Percentiles rank a stretch among this genome's conserved stretches.
Conservation (phyloP, 1,140 invertebrate genomes). For the Hylaeus anthracinus region DNA sequence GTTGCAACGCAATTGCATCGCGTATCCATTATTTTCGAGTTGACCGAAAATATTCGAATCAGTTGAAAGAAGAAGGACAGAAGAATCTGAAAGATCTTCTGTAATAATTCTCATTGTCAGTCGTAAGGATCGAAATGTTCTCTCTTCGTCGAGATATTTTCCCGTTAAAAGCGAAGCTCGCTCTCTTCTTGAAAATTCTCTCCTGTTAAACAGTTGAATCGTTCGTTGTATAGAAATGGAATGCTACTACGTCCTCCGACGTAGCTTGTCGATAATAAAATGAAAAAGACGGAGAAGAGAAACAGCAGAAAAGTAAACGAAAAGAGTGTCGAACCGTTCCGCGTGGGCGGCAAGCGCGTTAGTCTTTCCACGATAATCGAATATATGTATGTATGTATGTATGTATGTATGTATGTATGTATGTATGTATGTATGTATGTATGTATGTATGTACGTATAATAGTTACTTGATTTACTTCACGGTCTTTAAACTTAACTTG, state of each 20-base stretch:
- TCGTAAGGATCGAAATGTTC: background rate
- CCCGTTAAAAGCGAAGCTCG: slow-evolving; percentile 6
- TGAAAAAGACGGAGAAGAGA: slow-evolving; percentile 14
- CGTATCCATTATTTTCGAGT: background rate
- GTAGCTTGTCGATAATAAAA: slow-evolving; percentile 43
- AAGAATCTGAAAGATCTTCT: background rate
- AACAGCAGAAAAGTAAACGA: slow-evolving; percentile 23
- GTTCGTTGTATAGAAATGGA: slow-evolving; percentile 21
- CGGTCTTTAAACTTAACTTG: slow-evolving; percentile 48
- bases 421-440: too few species aligned
- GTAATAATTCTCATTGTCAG: background rate
- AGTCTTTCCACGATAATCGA: slow-evolving; percentile 43
- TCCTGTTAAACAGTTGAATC: slow-evolving; percentile 25
- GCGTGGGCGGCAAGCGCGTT: slow-evolving; percentile 50
- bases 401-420: too few species aligned
- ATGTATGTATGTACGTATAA: too few species aligned
- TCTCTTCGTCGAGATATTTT: background rate
- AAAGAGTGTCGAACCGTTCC: slow-evolving; percentile 33
- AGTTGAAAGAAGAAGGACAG: background rate
- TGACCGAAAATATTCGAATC: background rate
- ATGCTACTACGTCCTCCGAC: background rate
- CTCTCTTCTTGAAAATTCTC: slow-evolving; percentile 10
- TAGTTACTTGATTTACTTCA: slow-evolving; percentile 38
- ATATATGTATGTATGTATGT: background rate
- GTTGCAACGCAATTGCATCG: background rate